phyloP scores from a whole-genome alignment of 1,140 invertebrate species.

The Nilaparvata lugens region DNA sequence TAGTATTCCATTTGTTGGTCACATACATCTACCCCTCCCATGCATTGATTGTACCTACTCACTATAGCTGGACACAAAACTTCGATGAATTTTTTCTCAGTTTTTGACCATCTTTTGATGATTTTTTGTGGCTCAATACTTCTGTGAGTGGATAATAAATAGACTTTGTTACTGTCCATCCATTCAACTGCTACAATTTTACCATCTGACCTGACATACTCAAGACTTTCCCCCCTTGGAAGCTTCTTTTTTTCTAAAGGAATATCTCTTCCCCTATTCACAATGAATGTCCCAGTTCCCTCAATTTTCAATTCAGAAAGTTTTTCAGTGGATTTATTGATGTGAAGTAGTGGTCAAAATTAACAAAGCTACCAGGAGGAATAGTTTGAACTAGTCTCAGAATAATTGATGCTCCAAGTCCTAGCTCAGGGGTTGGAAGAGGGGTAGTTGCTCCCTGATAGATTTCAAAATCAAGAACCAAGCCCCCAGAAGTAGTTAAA shows the following conservation, averaged over 20 bases:
- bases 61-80: constrained; percentile 27
- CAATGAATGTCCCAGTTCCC: too few species aligned
- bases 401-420: constrained; percentile 3
- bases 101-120: constrained; percentile 25
- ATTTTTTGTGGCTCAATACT: constrained; percentile 6
- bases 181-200: constrained; percentile 9
- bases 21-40: constrained; percentile 32
- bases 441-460: constrained; percentile 8
- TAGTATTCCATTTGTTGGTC: constrained; percentile 27
- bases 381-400: constrained; percentile 19
- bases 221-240: neutral
- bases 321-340: too few species aligned
- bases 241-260: neutral
- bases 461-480: too few species aligned
- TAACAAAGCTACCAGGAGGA: constrained; percentile 20
- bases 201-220: neutral
- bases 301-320: too few species aligned
- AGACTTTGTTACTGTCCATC: constrained; percentile 12
- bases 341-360: too few species aligned
- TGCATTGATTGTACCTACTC: constrained; percentile 29
- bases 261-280: constrained; percentile 27
- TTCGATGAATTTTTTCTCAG: constrained; percentile 22
- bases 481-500: too few species aligned
- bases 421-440: neutral
- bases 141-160: constrained; percentile 14